phyloP scores from a whole-genome alignment of 2,888 invertebrate genomes.

The Thalpophila matura region DNA sequence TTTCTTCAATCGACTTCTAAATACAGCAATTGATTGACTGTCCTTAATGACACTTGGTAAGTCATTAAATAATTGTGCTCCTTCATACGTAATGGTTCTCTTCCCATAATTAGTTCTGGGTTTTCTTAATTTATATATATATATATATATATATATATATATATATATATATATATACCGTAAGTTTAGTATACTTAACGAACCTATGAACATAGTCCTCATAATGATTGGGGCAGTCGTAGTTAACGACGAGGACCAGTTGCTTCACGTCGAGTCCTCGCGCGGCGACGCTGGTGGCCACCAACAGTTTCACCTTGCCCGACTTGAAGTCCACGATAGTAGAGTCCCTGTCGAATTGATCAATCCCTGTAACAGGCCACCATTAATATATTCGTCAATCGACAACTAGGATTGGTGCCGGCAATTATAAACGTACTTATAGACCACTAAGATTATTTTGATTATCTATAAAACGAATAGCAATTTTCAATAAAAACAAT shows the following conservation, averaged over 20 bases:
- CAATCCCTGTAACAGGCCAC: conserved; percentile 94
- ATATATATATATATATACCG: no score
- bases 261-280: conserved; percentile 99
- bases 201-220: conserved; percentile 99
- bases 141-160: no score
- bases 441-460: no score
- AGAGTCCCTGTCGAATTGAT: conserved; percentile 99
- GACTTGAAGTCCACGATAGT: conserved; percentile 99
- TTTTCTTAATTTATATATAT: no score
- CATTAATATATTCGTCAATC: conserved; percentile 82
- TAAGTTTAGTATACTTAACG: conserved; percentile 24
- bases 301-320: conserved; percentile 97
- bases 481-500: no score
- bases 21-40: no score
- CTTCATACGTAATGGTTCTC: no score
- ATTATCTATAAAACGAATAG: no score
- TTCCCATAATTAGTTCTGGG: no score
- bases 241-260: conserved; percentile 98
- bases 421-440: conserved; percentile 64
- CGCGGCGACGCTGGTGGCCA: conserved; percentile 99
- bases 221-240: conserved; percentile 99
- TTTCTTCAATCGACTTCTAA: no score
- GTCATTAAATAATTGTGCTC: no score
- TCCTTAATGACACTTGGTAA: no score
- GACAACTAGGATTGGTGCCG: conserved; percentile 51